A percentile compares a stretch with the other conserved stretches of the same genome.
phyloP scores from a whole-genome alignment of 2,113 vertebrate species.

The Hippoglossus stenolepis region DNA sequence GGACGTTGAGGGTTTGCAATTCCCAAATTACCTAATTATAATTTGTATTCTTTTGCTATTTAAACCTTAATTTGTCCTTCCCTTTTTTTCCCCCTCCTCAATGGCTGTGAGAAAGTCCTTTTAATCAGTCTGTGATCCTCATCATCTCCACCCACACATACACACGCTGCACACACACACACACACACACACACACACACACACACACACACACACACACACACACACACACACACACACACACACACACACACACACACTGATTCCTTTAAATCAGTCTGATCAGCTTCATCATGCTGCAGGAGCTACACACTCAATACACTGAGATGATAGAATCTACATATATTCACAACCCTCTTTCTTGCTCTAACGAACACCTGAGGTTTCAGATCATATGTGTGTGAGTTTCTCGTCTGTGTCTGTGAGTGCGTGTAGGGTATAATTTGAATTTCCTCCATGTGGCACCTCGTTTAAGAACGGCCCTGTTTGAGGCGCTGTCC shows the following conservation, averaged over 20 bases:
- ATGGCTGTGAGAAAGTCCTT: background rate
- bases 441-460: conserved; percentile 13
- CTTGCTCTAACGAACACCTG: background rate
- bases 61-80: conserved; percentile 21
- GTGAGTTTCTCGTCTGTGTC: background rate
- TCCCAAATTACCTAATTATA: conserved; percentile 34
- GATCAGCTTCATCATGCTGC: background rate
- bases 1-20: conserved; percentile 15
- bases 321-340: background rate
- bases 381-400: background rate
- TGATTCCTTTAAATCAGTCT: conserved; percentile 18
- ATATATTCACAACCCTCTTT: background rate
- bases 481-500: background rate
- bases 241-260: conserved; percentile 4
- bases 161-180: conserved; percentile 16
- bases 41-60: conserved; percentile 23
- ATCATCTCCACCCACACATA: conserved; percentile 25
- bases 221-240: conserved; percentile 17
- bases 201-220: conserved; percentile 16
- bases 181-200: conserved; percentile 5
- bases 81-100: background rate
- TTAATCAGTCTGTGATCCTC: conserved; percentile 38
- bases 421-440: background rate
- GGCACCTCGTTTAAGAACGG: background rate
- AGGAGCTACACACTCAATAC: background rate